Conservation (phyloP, 1,140 invertebrate species). For the Drosophila grimshawi region DNA sequence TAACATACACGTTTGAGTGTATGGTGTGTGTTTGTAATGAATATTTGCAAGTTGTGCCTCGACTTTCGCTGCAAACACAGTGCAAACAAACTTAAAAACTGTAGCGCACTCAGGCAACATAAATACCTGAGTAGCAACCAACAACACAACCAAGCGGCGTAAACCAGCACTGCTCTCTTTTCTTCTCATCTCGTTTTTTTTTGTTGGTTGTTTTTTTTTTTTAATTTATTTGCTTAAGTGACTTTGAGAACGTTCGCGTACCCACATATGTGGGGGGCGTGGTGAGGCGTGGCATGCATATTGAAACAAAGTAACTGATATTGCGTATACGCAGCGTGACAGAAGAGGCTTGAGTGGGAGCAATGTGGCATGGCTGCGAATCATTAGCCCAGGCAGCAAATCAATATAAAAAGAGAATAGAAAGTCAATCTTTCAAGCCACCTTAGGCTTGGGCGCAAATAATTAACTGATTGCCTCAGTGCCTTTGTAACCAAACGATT, state of each 20-base stretch:
- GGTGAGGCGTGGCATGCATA: conserved; percentile 61
- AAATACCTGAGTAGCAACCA: conserved; percentile 70
- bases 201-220: conserved; percentile 26
- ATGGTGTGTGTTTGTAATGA: conserved; percentile 66
- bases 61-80: conserved; percentile 66
- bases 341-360: not conserved
- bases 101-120: conserved; percentile 81
- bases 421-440: conserved; percentile 9
- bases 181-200: conserved; percentile 3
- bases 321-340: conserved; percentile 73
- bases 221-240: conserved; percentile 81
- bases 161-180: conserved; percentile 12
- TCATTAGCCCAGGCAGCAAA: conserved; percentile 63
- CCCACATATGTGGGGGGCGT: conserved; percentile 39
- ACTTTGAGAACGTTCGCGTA: conserved; percentile 54
- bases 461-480: conserved; percentile 41
- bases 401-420: conserved; percentile 28
- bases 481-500: conserved; percentile 16
- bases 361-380: conserved; percentile 38
- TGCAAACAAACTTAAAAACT: conserved; percentile 81
- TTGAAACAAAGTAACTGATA: conserved; percentile 74
- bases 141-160: not conserved
- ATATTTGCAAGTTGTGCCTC: conserved; percentile 80
- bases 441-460: conserved; percentile 19
- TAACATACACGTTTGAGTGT: not conserved